Evolutionary conservation across 2,888 invertebrate genomes (phyloP), one percentile per base, ranked within the genome.

Genomic region (Andrena haemorrhoa): DNA sequence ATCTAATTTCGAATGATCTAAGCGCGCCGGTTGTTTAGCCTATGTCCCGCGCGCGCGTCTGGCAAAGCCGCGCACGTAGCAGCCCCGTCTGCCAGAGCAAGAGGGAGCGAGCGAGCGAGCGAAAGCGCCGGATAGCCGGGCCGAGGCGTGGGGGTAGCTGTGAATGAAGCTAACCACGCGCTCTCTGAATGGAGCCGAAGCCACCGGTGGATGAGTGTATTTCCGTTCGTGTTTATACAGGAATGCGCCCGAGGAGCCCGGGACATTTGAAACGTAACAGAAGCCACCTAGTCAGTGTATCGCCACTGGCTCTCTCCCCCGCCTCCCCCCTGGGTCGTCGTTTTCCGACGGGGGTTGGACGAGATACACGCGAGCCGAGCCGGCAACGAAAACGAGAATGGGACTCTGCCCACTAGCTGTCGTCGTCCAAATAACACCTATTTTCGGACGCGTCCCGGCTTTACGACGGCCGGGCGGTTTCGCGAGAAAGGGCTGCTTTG

Each of bases 151-250:
- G 88, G 90, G 89, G 80, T 84, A 86, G 80, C 91, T 88, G 91
- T 90, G 91, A 91, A 91, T 91, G 91, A 91, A 91, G 87, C 84
- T 91, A 91, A 91, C 90, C 91, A 89, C 88, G 85, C 89, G 84
- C 89, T 86, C 88, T 64, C 87, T 90, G 88, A 90, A 91, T 91
- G 90, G 86, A 83, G 83, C 71, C 80, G 83, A 85, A 81, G 82
- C 75, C 86, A 75, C 81, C 83, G 83, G 78, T 73, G 81, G 77
- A 75, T 69, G 77, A 79, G 89, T 90, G 82, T 91, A 91, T 91
- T 91, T 90, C 88, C 89, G 90, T 89, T 88, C 85, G 83, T 91
- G 91, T 91, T 91, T 91, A 91, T 83, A 89, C 88, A 79, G 86
- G 86, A 87, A 88, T 89, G 86, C 86, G 87, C 83, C 84, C 79